These are phyloP conservation scores for Lochmaea capreae DNA, from an alignment of 2,888 invertebrate species.

Conservation along the genomic window DNA sequence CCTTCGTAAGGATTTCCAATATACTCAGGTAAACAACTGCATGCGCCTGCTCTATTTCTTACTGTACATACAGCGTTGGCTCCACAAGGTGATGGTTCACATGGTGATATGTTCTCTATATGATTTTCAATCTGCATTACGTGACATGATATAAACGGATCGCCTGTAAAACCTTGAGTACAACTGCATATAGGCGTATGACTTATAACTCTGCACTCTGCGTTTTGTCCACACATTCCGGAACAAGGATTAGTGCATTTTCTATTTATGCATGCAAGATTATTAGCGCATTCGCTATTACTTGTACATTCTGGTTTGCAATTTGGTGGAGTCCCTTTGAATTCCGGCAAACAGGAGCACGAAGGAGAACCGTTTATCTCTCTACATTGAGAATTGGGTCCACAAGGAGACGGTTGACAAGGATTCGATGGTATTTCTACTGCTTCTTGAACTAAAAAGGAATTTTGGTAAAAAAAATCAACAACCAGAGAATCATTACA, in stretches of 20 bases:
- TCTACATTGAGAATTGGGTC: conserved; percentile 74
- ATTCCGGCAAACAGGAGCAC: conserved; percentile 75
- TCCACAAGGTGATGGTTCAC: conserved; percentile 74
- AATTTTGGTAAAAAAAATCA: too few relatives aligned
- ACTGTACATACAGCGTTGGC: conserved; percentile 77
- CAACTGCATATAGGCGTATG: conserved; percentile 78
- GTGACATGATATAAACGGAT: conserved; percentile 75
- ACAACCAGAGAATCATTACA: too few relatives aligned
- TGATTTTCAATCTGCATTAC: conserved; percentile 52
- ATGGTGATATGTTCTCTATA: conserved; percentile 69
- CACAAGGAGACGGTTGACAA: conserved; percentile 77
- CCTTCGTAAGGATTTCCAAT: conserved; percentile 80
- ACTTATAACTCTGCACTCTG: conserved; percentile 78
- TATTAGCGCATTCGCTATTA: conserved; percentile 75
- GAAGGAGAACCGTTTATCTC: conserved; percentile 73
- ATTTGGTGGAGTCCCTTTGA: conserved; percentile 73
- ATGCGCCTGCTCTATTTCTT: conserved; percentile 77
- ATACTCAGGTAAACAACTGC: conserved; percentile 77
- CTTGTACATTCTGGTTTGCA: conserved; percentile 77
- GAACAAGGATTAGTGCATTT: conserved; percentile 79
- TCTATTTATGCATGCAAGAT: conserved; percentile 75
- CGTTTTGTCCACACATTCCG: conserved; percentile 76
- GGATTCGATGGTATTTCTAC: conserved; percentile 58
- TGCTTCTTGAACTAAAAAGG: conserved; percentile 14
- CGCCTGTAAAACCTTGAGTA: conserved; percentile 73